These are phyloP conservation scores for Schizopygopsis malacanthus DNA, from an alignment of 2,797 vertebrate species.

Conservation along the genomic window DNA sequence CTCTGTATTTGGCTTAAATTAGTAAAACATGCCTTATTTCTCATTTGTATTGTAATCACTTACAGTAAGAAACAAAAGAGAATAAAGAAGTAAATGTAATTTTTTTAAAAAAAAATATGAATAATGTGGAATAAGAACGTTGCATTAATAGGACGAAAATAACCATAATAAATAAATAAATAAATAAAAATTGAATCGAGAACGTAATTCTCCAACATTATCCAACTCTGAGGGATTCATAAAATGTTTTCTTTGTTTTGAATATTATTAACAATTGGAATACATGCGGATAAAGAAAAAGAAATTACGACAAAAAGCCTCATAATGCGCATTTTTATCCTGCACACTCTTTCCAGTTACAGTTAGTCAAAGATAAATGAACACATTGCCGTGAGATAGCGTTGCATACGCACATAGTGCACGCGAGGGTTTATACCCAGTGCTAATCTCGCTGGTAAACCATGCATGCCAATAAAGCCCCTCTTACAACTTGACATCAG, in stretches of 20 bases:
- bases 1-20: neutral
- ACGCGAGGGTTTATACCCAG: neutral
- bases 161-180: neutral
- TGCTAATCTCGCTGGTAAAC: slow-evolving; percentile 38
- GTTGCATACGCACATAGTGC: no score
- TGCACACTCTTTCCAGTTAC: neutral
- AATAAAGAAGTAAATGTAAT: neutral
- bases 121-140: neutral
- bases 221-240: neutral
- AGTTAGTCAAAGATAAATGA: neutral
- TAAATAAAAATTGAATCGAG: neutral
- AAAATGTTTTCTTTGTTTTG: neutral
- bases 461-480: slow-evolving; percentile 27
- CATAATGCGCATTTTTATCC: neutral
- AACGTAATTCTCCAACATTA: neutral
- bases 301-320: neutral
- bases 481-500: slow-evolving; percentile 26
- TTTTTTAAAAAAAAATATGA: neutral
- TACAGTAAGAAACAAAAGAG: neutral
- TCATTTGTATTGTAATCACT: neutral
- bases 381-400: neutral
- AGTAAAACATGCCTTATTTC: neutral
- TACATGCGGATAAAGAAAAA: neutral
- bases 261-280: neutral
- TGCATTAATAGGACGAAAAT: neutral